Conservation (phyloP, 2,888 invertebrate species). For the Byasa hedistus region DNA sequence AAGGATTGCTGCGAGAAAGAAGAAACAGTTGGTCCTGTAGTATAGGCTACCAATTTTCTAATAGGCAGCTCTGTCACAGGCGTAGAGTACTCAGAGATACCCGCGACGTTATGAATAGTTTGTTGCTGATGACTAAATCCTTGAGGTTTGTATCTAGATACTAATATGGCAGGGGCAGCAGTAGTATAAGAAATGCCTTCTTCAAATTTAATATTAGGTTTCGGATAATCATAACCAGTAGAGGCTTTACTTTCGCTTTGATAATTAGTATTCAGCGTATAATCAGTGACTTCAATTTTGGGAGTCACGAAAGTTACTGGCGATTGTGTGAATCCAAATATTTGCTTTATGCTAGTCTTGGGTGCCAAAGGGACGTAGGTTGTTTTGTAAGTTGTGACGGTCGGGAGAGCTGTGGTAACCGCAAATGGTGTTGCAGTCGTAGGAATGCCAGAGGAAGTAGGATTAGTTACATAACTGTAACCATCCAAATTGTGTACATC, state of each 20-base stretch:
- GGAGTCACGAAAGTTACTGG: conserved; percentile 61
- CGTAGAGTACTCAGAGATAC: conserved; percentile 55
- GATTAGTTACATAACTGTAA: conserved; percentile 62
- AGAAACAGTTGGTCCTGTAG: conserved; percentile 54
- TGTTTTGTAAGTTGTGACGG: conserved; percentile 58
- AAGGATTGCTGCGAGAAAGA: conserved; percentile 45
- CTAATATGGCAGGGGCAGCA: conserved; percentile 53
- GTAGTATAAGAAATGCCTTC: conserved; percentile 63
- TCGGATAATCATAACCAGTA: conserved; percentile 46
- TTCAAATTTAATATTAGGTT: conserved; percentile 64
- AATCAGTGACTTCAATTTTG: conserved; percentile 50
- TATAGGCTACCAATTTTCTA: conserved; percentile 66
- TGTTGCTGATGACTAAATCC: conserved; percentile 60
- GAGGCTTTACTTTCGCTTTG: conserved; percentile 47
- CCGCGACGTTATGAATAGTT: conserved; percentile 57
- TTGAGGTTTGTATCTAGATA: conserved; percentile 63
- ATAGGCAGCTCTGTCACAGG: conserved; percentile 67
- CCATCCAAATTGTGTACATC: conserved; percentile 60
- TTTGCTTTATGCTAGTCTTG: conserved; percentile 65
- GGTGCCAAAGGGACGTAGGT: conserved; percentile 64
- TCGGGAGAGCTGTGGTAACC: conserved; percentile 60
- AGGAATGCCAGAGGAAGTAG: conserved; percentile 67
- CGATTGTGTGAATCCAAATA: conserved; percentile 69
- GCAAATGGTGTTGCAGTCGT: conserved; percentile 69
- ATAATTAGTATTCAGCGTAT: conserved; percentile 55